Conservation (phyloP, 2,888 invertebrate species). For the Pimpla rufipes region DNA sequence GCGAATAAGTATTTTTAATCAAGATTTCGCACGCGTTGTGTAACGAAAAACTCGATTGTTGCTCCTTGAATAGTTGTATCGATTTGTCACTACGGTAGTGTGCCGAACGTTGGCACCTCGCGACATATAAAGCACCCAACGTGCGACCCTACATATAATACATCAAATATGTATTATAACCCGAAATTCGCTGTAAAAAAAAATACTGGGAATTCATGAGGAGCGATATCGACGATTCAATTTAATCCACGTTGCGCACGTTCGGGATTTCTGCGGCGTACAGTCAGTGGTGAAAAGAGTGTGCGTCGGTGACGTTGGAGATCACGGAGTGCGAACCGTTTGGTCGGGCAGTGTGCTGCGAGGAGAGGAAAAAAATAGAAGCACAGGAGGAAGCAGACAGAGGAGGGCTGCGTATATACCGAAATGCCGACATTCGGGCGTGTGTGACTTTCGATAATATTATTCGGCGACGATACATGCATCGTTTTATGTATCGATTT, state of each 20-base stretch:
- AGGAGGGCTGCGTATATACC: conserved; percentile 49
- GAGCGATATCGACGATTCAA: not conserved
- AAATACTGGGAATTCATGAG: not conserved
- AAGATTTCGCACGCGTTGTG: not conserved
- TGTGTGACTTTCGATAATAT: conserved; percentile 76
- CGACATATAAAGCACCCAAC: not conserved
- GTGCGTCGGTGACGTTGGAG: not conserved
- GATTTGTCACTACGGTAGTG: not conserved
- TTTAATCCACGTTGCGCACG: not conserved
- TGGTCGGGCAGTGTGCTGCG: not conserved
- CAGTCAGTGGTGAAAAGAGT: not conserved
- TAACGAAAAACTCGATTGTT: conserved; percentile 1
- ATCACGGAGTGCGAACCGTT: conserved; percentile 1
- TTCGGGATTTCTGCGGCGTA: not conserved
- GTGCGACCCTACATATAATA: not conserved
- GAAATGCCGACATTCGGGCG: conserved; percentile 79
- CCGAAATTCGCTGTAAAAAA: not conserved
- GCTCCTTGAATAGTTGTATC: conserved; percentile 8
- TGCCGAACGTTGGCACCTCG: conserved; percentile 7
- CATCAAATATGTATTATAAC: not conserved
- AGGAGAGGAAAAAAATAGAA: conserved; percentile 36
- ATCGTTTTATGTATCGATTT: conserved; percentile 77
- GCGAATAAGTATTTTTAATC: conserved; percentile 17
- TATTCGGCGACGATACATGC: conserved; percentile 55
- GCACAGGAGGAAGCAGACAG: conserved; percentile 31